Evolutionary conservation across 2,113 vertebrate genomes (phyloP).

Genomic region (Macaca nemestrina): DNA sequence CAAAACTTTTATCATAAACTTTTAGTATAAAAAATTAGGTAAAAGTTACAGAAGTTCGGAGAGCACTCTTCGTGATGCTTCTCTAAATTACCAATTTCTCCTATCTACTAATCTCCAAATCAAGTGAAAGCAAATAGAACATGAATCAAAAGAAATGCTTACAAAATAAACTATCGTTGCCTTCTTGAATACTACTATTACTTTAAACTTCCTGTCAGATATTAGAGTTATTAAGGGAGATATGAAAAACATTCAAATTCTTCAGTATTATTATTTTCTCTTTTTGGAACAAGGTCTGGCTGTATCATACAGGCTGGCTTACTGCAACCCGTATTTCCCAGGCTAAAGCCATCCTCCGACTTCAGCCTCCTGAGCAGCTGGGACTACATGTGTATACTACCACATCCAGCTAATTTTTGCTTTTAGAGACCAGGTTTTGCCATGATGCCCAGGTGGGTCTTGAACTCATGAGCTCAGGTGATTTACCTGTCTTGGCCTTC

Average conservation of each 20-base stretch:
- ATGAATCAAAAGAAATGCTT: constrained; percentile 33
- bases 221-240: not conserved
- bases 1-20: constrained; percentile 56
- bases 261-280: not conserved
- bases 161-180: not conserved
- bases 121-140: constrained; percentile 27
- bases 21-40: constrained; percentile 62
- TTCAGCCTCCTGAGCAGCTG: no score
- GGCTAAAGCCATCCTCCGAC: no score
- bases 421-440: no score
- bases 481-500: no score
- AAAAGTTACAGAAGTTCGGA: constrained; percentile 40
- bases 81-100: constrained; percentile 11
- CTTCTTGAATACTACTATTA: not conserved
- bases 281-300: no score
- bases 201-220: constrained; percentile 47
- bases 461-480: no score
- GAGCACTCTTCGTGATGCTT: not conserved
- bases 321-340: no score
- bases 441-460: no score
- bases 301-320: no score
- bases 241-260: not conserved
- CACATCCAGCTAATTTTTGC: no score
- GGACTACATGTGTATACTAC: no score
- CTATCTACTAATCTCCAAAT: constrained; percentile 28